phyloP scores from a whole-genome alignment of 2,888 invertebrate genomes.

The Euzophera pinguis region DNA sequence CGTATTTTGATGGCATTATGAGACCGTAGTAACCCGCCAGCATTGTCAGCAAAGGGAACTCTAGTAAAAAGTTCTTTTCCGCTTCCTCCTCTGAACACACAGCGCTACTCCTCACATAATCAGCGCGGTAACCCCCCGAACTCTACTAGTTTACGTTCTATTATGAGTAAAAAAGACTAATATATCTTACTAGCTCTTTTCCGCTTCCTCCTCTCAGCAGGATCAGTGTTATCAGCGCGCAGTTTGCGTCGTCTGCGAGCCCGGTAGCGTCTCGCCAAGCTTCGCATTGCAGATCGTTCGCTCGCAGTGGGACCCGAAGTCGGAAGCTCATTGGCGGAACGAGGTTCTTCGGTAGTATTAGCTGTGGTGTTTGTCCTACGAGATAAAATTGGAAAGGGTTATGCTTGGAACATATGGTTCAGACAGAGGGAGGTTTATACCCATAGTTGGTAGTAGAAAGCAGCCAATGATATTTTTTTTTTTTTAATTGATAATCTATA shows the following conservation, averaged over 20 bases:
- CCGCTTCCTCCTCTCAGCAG: constrained; percentile 72
- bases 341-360: constrained; percentile 66
- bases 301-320: constrained; percentile 84
- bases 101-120: too few species aligned
- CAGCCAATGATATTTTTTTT: too few species aligned
- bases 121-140: too few species aligned
- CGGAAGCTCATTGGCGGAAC: constrained; percentile 80
- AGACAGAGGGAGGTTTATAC: not conserved
- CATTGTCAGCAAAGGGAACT: too few species aligned
- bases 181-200: constrained; percentile 65
- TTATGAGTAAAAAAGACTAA: not conserved
- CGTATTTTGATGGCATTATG: too few species aligned
- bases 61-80: too few species aligned
- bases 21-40: too few species aligned
- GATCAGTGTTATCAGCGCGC: constrained; percentile 61
- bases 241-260: constrained; percentile 68
- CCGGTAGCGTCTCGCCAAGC: constrained; percentile 84
- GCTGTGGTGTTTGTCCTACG: constrained; percentile 50
- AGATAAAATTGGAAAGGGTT: not conserved
- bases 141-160: not conserved
- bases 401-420: not conserved
- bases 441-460: too few species aligned
- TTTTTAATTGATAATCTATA: too few species aligned
- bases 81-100: too few species aligned
- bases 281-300: constrained; percentile 81